Percentiles rank a stretch among this genome's conserved stretches.
Evolutionary conservation across 2,888 invertebrate genomes (phyloP).

Genomic region (Torymus texanus): DNA sequence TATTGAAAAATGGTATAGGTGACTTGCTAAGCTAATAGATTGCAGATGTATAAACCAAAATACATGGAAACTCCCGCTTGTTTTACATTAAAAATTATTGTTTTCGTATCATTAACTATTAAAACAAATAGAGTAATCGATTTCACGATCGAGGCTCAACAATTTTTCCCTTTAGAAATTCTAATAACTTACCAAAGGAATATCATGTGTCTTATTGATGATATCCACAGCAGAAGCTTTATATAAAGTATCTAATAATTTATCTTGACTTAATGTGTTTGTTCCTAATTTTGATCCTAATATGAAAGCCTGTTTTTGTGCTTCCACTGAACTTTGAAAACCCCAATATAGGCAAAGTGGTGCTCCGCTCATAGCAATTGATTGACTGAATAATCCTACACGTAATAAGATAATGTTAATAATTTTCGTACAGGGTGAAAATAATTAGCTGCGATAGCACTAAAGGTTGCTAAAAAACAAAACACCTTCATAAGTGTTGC

Average conservation of each 20-base stretch:
- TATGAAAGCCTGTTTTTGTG: slow-evolving; percentile 48
- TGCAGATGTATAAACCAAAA: too few relatives aligned
- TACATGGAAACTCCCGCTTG: too few relatives aligned
- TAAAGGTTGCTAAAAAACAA: too few relatives aligned
- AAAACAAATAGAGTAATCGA: neutral
- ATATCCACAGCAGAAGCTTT: slow-evolving; percentile 25
- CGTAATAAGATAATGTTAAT: too few relatives aligned
- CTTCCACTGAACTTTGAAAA: slow-evolving; percentile 52
- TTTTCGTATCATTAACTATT: neutral
- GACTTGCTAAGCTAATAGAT: too few relatives aligned
- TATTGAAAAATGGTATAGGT: too few relatives aligned
- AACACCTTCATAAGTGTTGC: too few relatives aligned
- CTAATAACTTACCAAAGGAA: slow-evolving; percentile 20
- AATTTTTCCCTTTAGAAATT: neutral
- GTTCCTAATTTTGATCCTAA: slow-evolving; percentile 54
- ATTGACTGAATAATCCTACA: slow-evolving; percentile 56
- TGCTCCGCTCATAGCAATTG: slow-evolving; percentile 61
- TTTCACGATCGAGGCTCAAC: neutral
- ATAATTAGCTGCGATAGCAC: too few relatives aligned
- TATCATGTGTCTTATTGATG: slow-evolving; percentile 10
- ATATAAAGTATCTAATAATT: slow-evolving; percentile 15
- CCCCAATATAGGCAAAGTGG: slow-evolving; percentile 59
- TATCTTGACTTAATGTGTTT: slow-evolving; percentile 25
- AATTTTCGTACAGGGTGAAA: too few relatives aligned
- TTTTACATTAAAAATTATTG: neutral